These are phyloP conservation scores for Piscicola geometra DNA, from an alignment of 2,888 invertebrate genomes.

Conservation along the genomic window DNA sequence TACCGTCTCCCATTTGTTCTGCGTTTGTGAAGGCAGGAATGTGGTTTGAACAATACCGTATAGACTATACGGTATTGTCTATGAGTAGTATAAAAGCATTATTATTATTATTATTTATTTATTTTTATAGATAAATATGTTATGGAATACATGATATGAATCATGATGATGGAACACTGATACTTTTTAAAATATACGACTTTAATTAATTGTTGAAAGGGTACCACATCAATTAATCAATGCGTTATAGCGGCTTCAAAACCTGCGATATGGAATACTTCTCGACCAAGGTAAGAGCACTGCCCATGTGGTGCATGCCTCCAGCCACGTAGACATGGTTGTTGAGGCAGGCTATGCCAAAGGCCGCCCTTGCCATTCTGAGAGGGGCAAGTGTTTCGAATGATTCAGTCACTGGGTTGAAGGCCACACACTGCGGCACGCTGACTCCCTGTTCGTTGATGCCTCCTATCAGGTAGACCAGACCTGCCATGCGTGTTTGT, in stretches of 20 bases:
- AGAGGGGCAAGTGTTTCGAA: constrained; percentile 15
- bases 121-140: too few species aligned
- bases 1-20: constrained; percentile 18
- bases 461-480: constrained; percentile 30
- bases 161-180: too few species aligned
- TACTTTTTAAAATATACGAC: too few species aligned
- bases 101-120: too few species aligned
- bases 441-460: not conserved
- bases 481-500: not conserved
- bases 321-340: constrained; percentile 23
- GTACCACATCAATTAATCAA: too few species aligned
- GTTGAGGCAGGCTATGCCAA: constrained; percentile 20
- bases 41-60: not conserved
- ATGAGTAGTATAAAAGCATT: too few species aligned
- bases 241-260: not conserved
- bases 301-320: not conserved
- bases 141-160: too few species aligned
- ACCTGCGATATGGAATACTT: constrained; percentile 18
- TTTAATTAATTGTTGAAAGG: too few species aligned
- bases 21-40: not conserved
- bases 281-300: not conserved
- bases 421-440: constrained; percentile 20
- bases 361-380: not conserved
- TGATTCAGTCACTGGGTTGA: constrained; percentile 25
- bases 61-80: not conserved